A percentile compares a stretch with the other conserved stretches of the same genome.
These are phyloP conservation scores for Phallusia fumigata DNA, from an alignment of 23 tunicate genomes.

Conservation along the genomic window DNA sequence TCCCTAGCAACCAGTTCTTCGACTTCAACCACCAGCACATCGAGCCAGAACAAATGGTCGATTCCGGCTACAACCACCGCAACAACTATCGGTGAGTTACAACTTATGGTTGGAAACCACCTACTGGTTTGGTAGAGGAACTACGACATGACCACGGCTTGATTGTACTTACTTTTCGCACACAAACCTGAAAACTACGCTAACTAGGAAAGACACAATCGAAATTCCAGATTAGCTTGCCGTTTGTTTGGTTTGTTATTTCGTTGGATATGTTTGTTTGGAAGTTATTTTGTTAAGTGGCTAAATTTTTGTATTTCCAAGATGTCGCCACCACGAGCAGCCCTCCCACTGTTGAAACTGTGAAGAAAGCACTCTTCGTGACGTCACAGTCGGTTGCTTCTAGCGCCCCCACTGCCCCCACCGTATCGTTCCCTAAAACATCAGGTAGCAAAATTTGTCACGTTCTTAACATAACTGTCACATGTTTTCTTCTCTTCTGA, in stretches of 20 bases:
- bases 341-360: conserved; percentile 37
- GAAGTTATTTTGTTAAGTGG: no score
- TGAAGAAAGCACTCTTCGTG: conserved; percentile 34
- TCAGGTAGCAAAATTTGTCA: conserved; percentile 50
- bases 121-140: neutral
- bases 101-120: no score
- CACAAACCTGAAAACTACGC: no score
- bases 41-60: neutral
- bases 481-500: no score
- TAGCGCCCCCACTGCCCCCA: neutral
- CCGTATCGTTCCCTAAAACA: conserved; percentile 44
- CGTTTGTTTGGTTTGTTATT: no score
- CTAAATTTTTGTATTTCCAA: neutral
- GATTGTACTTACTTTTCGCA: neutral
- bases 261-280: no score
- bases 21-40: neutral
- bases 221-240: no score
- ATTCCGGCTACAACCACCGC: neutral
- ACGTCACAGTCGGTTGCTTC: conserved; percentile 11
- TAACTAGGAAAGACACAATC: no score
- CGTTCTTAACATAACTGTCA: no score
- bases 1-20: neutral
- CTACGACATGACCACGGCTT: neutral
- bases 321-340: neutral
- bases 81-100: neutral